These are phyloP conservation scores for Rhodeus uyekii DNA, from an alignment of 2,797 vertebrate genomes.

Conservation along the genomic window DNA sequence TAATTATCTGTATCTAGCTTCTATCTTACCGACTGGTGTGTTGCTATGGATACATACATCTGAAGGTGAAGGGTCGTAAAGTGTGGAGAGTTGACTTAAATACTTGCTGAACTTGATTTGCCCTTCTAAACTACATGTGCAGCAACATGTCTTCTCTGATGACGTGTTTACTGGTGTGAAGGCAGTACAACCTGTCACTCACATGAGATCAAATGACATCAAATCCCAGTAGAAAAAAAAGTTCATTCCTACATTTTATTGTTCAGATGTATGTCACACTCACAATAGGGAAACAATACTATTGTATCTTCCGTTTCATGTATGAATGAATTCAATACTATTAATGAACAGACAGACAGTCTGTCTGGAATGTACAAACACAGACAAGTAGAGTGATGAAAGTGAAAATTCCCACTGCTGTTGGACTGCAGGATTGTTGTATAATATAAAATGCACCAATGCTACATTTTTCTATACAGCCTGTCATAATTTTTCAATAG, in stretches of 20 bases:
- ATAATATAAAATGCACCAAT: too few relatives aligned
- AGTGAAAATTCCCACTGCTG: not conserved
- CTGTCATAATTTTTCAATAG: too few relatives aligned
- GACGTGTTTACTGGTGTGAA: not conserved
- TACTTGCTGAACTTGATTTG: conserved; percentile 26
- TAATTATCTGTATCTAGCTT: conserved; percentile 63
- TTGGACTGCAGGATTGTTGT: too few relatives aligned
- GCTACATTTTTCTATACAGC: too few relatives aligned
- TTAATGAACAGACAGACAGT: not conserved
- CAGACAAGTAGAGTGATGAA: not conserved
- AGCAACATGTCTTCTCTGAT: not conserved
- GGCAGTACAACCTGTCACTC: not conserved
- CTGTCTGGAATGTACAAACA: not conserved
- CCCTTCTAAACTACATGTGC: conserved; percentile 1
- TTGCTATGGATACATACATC: conserved; percentile 56
- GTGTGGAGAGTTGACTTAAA: conserved; percentile 34
- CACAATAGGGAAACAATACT: not conserved
- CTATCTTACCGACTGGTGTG: conserved; percentile 41
- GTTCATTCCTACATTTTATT: not conserved
- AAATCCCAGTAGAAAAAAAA: not conserved
- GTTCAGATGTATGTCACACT: not conserved
- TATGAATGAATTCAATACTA: not conserved
- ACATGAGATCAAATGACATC: not conserved
- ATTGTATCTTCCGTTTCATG: not conserved
- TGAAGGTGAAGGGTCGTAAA: conserved; percentile 42